phyloP scores from a whole-genome alignment of 2,113 vertebrate genomes.

The Lepisosteus oculatus region DNA sequence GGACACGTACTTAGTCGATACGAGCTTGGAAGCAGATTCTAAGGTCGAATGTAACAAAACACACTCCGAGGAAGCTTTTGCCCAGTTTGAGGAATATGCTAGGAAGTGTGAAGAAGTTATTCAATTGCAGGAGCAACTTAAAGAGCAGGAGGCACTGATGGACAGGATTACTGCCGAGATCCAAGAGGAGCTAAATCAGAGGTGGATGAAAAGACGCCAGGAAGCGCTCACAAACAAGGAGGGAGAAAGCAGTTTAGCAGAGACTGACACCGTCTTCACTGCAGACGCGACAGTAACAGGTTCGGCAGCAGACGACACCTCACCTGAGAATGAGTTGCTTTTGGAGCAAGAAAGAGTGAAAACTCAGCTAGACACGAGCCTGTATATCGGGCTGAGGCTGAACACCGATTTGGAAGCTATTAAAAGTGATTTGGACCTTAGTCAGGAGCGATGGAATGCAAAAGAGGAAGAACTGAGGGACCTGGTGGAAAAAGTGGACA shows the following conservation, averaged over 20 bases:
- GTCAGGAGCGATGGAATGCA: conserved; percentile 67
- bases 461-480: conserved; percentile 77
- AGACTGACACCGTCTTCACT: background rate
- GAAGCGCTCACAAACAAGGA: conserved; percentile 63
- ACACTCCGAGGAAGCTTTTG: conserved; percentile 31
- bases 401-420: conserved; percentile 83
- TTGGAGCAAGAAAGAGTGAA: conserved; percentile 78
- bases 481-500: conserved; percentile 74
- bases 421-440: conserved; percentile 73
- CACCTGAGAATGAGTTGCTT: conserved; percentile 49
- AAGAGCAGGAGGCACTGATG: conserved; percentile 73
- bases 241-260: conserved; percentile 35
- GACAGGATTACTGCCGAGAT: conserved; percentile 75
- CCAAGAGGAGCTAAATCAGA: conserved; percentile 84
- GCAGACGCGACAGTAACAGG: conserved; percentile 10
- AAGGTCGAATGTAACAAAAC: conserved; percentile 13
- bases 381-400: conserved; percentile 86
- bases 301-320: background rate
- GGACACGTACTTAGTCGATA: conserved; percentile 82
- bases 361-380: conserved; percentile 86
- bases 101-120: conserved; percentile 68
- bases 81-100: conserved; percentile 64
- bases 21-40: conserved; percentile 32
- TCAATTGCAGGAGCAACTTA: conserved; percentile 75
- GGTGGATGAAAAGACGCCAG: conserved; percentile 83